Evolutionary conservation across 2,113 vertebrate species (phyloP).

Genomic region (Eurypyga helias): DNA sequence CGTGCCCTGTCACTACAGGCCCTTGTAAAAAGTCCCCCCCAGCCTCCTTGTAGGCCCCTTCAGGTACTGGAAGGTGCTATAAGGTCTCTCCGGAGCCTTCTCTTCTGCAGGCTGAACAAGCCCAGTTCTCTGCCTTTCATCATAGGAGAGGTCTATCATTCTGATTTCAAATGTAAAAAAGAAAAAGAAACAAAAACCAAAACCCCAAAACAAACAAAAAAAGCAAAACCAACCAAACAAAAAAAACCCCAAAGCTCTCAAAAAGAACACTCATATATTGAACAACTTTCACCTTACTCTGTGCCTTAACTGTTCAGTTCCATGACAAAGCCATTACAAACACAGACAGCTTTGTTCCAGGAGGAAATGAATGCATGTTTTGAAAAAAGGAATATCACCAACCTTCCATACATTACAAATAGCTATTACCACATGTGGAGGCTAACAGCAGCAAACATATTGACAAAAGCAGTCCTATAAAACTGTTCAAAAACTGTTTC

Average conservation of each 20-base stretch:
- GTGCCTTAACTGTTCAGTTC: neutral
- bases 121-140: no score
- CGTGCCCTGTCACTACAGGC: no score
- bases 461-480: neutral
- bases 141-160: no score
- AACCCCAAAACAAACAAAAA: no score
- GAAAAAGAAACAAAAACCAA: neutral
- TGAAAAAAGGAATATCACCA: neutral
- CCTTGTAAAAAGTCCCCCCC: no score
- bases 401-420: neutral
- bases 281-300: neutral
- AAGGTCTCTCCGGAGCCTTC: no score
- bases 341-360: neutral
- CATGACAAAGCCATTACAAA: neutral
- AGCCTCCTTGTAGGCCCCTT: no score
- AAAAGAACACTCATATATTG: neutral
- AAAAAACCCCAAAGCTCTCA: accelerated
- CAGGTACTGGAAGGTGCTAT: no score
- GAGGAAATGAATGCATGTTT: neutral
- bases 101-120: no score
- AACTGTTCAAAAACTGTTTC: neutral
- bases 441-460: neutral
- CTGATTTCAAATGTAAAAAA: neutral
- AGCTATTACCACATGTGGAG: neutral
- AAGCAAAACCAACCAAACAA: neutral